Percentiles rank a stretch among this genome's conserved stretches.
Evolutionary conservation across 2,888 invertebrate genomes (phyloP).

Genomic region (Agrotis segetum): DNA sequence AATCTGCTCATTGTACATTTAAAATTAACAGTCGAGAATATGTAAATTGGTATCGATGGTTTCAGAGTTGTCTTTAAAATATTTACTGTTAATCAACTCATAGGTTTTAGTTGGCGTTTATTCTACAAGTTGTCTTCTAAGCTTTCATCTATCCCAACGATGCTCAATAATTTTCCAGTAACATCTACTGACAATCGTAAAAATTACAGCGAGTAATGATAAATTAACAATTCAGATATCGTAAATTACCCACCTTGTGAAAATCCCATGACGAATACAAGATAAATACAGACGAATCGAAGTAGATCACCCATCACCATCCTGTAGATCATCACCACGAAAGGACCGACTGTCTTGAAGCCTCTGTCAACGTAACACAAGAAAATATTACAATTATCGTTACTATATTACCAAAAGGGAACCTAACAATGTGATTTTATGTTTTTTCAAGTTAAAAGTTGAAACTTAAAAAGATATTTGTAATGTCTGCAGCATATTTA

Average conservation of each 20-base stretch:
- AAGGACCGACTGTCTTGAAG: slow-evolving; percentile 99
- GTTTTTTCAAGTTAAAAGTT: too few species aligned
- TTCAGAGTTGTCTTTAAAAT: too few species aligned
- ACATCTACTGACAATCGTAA: too few species aligned
- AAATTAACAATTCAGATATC: too few species aligned
- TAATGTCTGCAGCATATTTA: not conserved
- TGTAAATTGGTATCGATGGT: too few species aligned
- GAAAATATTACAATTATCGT: not conserved
- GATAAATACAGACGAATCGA: slow-evolving; percentile 98
- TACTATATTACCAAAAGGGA: not conserved
- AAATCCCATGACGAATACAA: slow-evolving; percentile 98
- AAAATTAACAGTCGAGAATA: not conserved
- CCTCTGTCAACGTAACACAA: slow-evolving; percentile 91
- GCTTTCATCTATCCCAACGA: too few species aligned
- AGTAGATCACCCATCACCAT: slow-evolving; percentile 99
- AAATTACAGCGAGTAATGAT: too few species aligned
- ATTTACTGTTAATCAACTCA: not conserved
- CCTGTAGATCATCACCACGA: slow-evolving; percentile 99
- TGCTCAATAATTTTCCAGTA: too few species aligned
- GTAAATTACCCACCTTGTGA: slow-evolving; percentile 93
- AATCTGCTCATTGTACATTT: not conserved
- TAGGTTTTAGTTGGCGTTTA: not conserved
- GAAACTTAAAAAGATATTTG: not conserved
- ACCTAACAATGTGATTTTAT: too few species aligned
- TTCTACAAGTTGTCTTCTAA: too few species aligned